Evolutionary conservation across 2,113 vertebrate genomes (phyloP), one percentile per base, ranked within the genome.

Genomic region (Cinclus cinclus): DNA sequence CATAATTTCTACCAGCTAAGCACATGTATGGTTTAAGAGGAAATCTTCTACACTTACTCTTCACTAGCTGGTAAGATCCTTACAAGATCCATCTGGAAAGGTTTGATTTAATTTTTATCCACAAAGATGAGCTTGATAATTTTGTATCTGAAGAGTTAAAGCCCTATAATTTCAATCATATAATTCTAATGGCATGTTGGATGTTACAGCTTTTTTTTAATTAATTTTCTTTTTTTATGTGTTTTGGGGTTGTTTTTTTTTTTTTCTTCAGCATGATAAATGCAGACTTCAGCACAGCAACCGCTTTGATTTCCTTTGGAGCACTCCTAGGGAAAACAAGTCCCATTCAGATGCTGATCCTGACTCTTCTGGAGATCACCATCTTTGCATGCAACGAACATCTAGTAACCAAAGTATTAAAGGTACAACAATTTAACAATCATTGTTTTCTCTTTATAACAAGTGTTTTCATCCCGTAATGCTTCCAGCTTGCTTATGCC

Each of bases 241-340:
- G 22, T 55, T 88, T 79, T 63, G 15, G 35, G 35, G 0, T 7
- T 41, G 35, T 3, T 89, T 2, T 86, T 18, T 74, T 88, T 3
- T 0, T 86, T 80, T 60, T 19, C 41, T 67, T 79, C 70, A 99
- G 99, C 64, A 98, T 99, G 95, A 99, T 99, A 94, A 99, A 99
- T 25, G 99, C 99, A 86, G 99, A 99, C 97, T 99, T 99, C 97
- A 99, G 99, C 87, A 99, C 99, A 68, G 99, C 98, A 28, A 98
- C 99, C 0, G 99, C 99, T 82, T 97, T 99, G 94, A 99, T 99
- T 96, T 99, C 99, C 11, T 99, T 99, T 46, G 99, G 99, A 69
- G 99, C 99, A 1, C 97, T 99, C 59, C 96, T 99, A 95, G 99
- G 99, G 33, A 99, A 99, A 98, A 99, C 99, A 84, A 99, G 98